Evolutionary conservation across 2,797 vertebrate species (phyloP), one percentile per base, ranked within the genome.

Genomic region (Passerculus sandwichensis): DNA sequence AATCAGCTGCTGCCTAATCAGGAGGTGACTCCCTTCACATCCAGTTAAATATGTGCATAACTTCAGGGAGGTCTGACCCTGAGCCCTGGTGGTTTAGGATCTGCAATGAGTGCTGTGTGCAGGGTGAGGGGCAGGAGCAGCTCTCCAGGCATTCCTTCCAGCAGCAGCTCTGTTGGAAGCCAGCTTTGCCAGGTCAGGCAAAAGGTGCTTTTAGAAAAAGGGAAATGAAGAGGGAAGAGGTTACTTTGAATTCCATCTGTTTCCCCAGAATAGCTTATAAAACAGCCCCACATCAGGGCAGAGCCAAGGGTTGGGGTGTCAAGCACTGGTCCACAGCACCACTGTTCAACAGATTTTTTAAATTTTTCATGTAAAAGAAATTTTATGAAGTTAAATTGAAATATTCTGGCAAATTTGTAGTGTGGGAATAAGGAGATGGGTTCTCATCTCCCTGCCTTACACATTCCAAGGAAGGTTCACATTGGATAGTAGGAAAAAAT

Each of bases 271-370:
- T 5, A 5, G 42, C 5, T 73, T 30, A n/a, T 29, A 2, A n/a
- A 79, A 48, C 15, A 38, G 44, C 47, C 42, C 3, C 26, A 1
- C 0, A 0, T 14, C 18, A 10, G 20, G 32, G 14, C 20, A 27
- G 22, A 59, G 36, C 57, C 73, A 4, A 16, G 30, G n/a, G 23
- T 6, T 40, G 21, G 3, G 25, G 6, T 34, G 32, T 62, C 34
- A 21, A 50, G 78, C n/a, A 2, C 30, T 57, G 27, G 4, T 61
- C 21, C 40, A 36, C 27, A 59, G 36, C 42, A 32, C 22, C 25
- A 9, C 42, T 51, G 27, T n/a, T 86, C 44, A 54, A 32, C 6
- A 6, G 29, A 10, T 4, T 30, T 27, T 11, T 76, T 19, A 0
- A 16, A 60, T 17, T 84, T 86, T 57, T 48, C 5, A 15, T 69